These are phyloP conservation scores for Trichonephila clavata DNA, from an alignment of 1,140 invertebrate genomes.

Conservation along the genomic window DNA sequence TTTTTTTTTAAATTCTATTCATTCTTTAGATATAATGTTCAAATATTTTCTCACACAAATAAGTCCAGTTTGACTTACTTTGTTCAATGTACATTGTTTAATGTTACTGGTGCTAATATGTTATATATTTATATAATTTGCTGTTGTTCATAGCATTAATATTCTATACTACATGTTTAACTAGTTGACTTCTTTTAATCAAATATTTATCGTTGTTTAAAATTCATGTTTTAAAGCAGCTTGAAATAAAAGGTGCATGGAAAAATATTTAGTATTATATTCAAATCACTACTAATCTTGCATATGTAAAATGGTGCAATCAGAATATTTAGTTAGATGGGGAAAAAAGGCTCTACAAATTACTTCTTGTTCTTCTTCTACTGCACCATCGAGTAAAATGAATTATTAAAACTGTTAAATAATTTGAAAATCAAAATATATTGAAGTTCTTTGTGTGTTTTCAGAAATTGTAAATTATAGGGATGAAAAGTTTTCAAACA, in stretches of 20 bases:
- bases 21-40: too few species aligned
- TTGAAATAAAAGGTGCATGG: too few species aligned
- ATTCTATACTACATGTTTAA: not conserved
- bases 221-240: not conserved
- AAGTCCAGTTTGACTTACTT: too few species aligned
- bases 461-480: not conserved
- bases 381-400: too few species aligned
- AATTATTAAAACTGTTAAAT: not conserved
- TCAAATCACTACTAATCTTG: too few species aligned
- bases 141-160: not conserved
- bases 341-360: too few species aligned
- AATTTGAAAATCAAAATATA: not conserved
- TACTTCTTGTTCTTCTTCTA: too few species aligned
- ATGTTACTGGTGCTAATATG: conserved; percentile 12
- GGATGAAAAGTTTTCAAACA: not conserved
- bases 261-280: too few species aligned
- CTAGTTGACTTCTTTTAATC: not conserved
- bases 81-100: not conserved
- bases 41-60: too few species aligned
- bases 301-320: too few species aligned
- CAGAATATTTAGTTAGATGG: too few species aligned
- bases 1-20: too few species aligned
- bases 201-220: conserved; percentile 1
- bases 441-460: not conserved
- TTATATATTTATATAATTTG: not conserved